phyloP scores from a whole-genome alignment of 2,888 invertebrate genomes.

The Polymixis lichenea region DNA sequence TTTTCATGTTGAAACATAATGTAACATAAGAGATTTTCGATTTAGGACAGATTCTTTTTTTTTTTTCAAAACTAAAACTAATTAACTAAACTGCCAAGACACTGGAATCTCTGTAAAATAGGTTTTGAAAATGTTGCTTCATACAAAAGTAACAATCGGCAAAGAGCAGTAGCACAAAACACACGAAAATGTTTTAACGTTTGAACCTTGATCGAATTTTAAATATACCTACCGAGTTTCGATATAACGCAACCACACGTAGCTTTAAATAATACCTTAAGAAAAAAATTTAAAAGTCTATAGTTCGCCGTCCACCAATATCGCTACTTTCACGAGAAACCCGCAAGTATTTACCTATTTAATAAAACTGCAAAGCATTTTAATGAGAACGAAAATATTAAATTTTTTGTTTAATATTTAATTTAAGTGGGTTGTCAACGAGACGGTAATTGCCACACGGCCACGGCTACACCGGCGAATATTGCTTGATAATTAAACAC shows the following conservation, averaged over 20 bases:
- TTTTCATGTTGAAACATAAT: no score
- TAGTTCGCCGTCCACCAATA: not conserved
- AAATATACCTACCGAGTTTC: not conserved
- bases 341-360: slow-evolving; percentile 18
- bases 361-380: slow-evolving; percentile 37
- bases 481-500: slow-evolving; percentile 48
- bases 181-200: not conserved
- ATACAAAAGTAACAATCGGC: not conserved
- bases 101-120: not conserved
- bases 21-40: no score
- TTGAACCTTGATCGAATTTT: slow-evolving; percentile 8
- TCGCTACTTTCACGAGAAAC: not conserved
- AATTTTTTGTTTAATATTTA: slow-evolving; percentile 53
- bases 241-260: not conserved
- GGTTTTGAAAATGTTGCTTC: not conserved
- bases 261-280: not conserved
- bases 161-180: not conserved
- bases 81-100: not conserved
- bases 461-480: slow-evolving; percentile 21
- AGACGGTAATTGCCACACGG: slow-evolving; percentile 38
- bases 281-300: slow-evolving; percentile 8
- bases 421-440: slow-evolving; percentile 48
- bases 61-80: no score
- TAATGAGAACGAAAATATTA: slow-evolving; percentile 50
- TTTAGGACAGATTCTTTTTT: no score